Base-by-base conservation (phyloP, 2,888 invertebrate species). In the Lordiphosa fenestrarum region DNA sequence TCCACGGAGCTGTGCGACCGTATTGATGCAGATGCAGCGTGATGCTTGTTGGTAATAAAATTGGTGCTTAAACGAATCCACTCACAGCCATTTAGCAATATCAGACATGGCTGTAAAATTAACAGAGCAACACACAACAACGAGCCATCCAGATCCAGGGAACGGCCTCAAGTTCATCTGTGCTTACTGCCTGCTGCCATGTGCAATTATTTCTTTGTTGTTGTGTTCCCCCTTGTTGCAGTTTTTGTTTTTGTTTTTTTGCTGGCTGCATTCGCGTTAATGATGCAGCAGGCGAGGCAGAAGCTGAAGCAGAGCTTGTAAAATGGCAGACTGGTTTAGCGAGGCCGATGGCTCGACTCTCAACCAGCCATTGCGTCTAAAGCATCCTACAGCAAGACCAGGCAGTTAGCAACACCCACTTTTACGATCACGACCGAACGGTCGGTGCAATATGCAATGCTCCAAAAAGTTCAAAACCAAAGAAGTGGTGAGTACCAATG, bases 71-170 rank as follows among this genome's bases (percentile, higher is more conserved):
- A 86, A 85, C 85, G 85, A 85, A 85, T 83, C 86, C 85, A 85
- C 86, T 85, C 85, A 86, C 77, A 85, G 86, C 86, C 85, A 85
- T 86, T 85, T 85, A 85, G 86, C 86, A 85, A 84, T 86, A 84
- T 85, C 81, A 83, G 84, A 86, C 85, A 84, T 83, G 85, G 80
- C 83, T 80, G 80, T 75, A 80, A 84, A 84, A 81, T 84, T 81
- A 80, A 84, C 80, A 80, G 85, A 82, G 83, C 80, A 85, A 75
- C 78, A 82, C 77, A 78, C 69, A 78, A 58, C 30, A 35, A 53
- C 42, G 53, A 51, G 41, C 51, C 49, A 41, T 63, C 66, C 62
- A 56, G 66, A 62, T 46, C 62, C 49, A 66, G 57, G 53, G 52
- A 67, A 71, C 65, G 73, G 78, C 77, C 71, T 72, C 60, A 69